Evolutionary conservation across 1,140 invertebrate species (phyloP), one percentile per base, ranked within the genome.

Genomic region (Drosophila dunni): DNA sequence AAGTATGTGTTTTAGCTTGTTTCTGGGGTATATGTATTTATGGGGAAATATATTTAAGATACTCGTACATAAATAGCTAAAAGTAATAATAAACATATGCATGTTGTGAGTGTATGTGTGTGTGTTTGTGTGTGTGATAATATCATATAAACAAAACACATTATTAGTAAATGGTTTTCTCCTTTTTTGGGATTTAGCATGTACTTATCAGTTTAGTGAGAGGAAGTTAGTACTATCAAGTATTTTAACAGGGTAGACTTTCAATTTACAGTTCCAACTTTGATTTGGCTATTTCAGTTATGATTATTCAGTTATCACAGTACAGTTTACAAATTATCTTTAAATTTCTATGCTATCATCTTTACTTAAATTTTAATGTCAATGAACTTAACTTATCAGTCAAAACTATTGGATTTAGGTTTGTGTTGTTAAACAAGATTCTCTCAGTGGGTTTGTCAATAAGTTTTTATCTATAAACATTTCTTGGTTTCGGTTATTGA

Each of bases 221-320:
- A 56, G 65, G 48, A 64, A 66, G 81, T 84, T 84, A 80, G 81
- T 85, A 84, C 81, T 81, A 80, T 80, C 69, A 10, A 54, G 33
- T 38, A 70, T 77, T 84, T 54, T 66, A 75, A 79, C 67, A 86
- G 48, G 71, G 46, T 7, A 57, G 36, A 61, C 29, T 44, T 45
- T 34, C 29, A 48, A 15, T 57, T 51, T 38, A 62, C 71, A 74
- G 57, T 24, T 29, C 51, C 50, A 74, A 69, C 57, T 68, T 69
- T 68, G 71, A 74, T 68, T 56, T 15, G 56, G 34, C 34, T 54
- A 15, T 61, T 73, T 42, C 48, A 73, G 48, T 61, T 50, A 57
- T 20, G 13, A 13, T 51, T 34, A 20, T 20, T 33, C 15, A 63
- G 53, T 45, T 68, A 74, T 50, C 71, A 29, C 24, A 29, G 24